Evolutionary conservation across 2,888 invertebrate genomes (phyloP).

Genomic region (Coelinius sp.): DNA sequence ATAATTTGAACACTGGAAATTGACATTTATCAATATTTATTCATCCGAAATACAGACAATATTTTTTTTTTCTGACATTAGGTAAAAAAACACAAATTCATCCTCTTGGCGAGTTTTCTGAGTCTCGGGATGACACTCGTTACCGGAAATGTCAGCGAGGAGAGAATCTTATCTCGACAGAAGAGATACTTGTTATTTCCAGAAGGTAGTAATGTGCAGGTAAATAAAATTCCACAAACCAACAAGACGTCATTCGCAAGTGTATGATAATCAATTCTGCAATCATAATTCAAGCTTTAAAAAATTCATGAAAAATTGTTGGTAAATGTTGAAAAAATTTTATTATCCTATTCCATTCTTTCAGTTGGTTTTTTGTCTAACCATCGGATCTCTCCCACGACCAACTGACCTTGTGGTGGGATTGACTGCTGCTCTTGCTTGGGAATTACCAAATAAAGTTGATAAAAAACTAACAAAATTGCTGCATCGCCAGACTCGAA

Average conservation of each 20-base stretch:
- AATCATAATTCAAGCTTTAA: background rate
- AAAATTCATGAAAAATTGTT: constrained; percentile 23
- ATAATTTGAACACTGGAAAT: too few species aligned
- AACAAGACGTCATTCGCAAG: background rate
- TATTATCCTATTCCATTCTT: background rate
- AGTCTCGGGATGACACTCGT: constrained; percentile 15
- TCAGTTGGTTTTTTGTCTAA: constrained; percentile 75
- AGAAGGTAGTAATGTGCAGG: constrained; percentile 77
- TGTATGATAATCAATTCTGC: background rate
- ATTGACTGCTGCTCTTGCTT: constrained; percentile 83
- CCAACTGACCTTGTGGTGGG: constrained; percentile 79
- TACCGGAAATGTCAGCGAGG: constrained; percentile 22
- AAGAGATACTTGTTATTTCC: constrained; percentile 76
- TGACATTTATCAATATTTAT: too few species aligned
- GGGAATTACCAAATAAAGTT: constrained; percentile 77
- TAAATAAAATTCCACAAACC: constrained; percentile 67
- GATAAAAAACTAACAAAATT: constrained; percentile 59
- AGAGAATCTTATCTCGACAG: constrained; percentile 70
- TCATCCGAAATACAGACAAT: background rate
- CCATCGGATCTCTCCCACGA: constrained; percentile 73
- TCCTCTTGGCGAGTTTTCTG: constrained; percentile 16
- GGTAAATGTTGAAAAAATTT: background rate
- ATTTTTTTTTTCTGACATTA: background rate
- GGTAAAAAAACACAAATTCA: constrained; percentile 6
- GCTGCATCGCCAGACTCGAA: constrained; percentile 76